A percentile compares a stretch with the other conserved stretches of the same genome.
Evolutionary conservation across 2,113 vertebrate genomes (phyloP).

Genomic region (Chrysochloris asiatica): DNA sequence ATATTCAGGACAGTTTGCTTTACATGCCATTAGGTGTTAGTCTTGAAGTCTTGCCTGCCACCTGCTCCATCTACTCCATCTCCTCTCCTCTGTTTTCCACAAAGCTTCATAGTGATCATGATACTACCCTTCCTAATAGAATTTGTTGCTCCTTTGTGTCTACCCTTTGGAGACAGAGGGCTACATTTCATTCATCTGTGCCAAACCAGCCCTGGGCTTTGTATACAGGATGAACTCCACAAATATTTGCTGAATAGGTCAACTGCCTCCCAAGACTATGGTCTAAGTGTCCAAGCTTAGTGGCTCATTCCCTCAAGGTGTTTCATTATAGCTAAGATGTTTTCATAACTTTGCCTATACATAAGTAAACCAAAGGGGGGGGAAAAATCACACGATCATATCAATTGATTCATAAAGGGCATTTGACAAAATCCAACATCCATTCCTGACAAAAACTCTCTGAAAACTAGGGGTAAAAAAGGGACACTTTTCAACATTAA

Average conservation of each 20-base stretch:
- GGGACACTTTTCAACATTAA: too few relatives aligned
- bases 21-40: neutral
- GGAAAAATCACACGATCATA: too few relatives aligned
- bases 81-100: neutral
- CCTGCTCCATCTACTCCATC: neutral
- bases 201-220: neutral
- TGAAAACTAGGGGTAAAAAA: too few relatives aligned
- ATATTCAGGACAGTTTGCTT: neutral
- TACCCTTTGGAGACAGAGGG: neutral
- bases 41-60: neutral
- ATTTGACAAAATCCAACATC: too few relatives aligned
- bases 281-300: too few relatives aligned
- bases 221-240: neutral
- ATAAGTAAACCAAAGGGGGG: too few relatives aligned
- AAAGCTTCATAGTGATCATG: neutral
- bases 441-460: too few relatives aligned
- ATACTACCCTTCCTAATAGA: neutral
- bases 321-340: too few relatives aligned
- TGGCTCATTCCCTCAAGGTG: too few relatives aligned
- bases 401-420: too few relatives aligned
- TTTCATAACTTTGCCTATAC: too few relatives aligned
- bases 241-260: neutral
- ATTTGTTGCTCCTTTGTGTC: neutral
- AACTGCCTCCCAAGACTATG: too few relatives aligned
- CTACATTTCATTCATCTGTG: neutral